phyloP scores from a whole-genome alignment of 2,113 vertebrate genomes.

The Sula dactylatra region DNA sequence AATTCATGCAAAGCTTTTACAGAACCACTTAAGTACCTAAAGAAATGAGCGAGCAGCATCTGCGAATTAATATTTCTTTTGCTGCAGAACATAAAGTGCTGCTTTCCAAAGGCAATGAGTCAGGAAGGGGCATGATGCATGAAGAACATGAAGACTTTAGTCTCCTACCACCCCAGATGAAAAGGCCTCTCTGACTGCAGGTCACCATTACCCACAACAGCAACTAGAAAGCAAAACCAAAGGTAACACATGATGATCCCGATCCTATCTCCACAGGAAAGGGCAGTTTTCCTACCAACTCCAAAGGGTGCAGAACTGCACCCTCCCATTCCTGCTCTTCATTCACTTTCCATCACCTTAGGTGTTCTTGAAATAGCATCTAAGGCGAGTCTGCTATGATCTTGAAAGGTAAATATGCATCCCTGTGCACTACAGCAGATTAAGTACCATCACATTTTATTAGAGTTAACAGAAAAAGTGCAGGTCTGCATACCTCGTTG shows the following conservation, averaged over 20 bases:
- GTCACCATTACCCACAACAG: not conserved
- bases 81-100: not conserved
- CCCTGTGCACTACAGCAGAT: not conserved
- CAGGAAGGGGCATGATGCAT: not conserved
- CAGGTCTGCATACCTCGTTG: not conserved
- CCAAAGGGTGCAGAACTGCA: not conserved
- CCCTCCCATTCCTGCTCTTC: not conserved
- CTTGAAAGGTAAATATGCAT: not conserved
- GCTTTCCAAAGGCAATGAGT: not conserved
- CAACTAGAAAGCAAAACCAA: not conserved
- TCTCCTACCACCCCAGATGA: not conserved
- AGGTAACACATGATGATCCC: not conserved
- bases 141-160: not conserved
- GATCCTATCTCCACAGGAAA: not conserved
- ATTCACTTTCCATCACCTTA: not conserved
- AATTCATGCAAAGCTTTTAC: constrained; percentile 2
- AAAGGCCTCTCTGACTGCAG: not conserved
- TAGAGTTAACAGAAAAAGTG: not conserved
- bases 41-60: constrained; percentile 14
- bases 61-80: constrained; percentile 9
- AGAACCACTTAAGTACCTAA: not conserved
- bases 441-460: not conserved
- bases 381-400: rapidly evolving
- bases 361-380: not conserved
- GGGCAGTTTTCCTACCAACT: not conserved